Conservation (phyloP, 2,797 vertebrate genomes). For the Telmatherina bonti region DNA sequence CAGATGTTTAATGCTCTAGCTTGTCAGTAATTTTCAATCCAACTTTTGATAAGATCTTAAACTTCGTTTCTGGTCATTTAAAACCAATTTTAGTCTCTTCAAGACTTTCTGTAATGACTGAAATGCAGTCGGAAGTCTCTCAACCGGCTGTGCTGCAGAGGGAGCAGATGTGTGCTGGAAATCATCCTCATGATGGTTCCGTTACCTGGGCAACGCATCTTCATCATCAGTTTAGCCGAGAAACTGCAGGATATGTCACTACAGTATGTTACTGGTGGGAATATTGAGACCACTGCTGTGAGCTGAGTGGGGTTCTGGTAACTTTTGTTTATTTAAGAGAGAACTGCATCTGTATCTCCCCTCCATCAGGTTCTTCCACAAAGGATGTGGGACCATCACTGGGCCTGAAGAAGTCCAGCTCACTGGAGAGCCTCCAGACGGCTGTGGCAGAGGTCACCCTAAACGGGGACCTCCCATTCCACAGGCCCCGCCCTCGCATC, state of each 20-base stretch:
- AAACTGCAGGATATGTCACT: neutral
- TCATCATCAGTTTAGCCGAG: neutral
- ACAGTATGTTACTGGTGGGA: neutral
- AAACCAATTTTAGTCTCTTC: too few species aligned
- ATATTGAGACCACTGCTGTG: neutral
- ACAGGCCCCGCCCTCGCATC: conserved; percentile 93
- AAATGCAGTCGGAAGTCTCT: too few species aligned
- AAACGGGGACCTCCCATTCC: conserved; percentile 94
- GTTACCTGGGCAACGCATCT: neutral
- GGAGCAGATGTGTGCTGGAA: too few species aligned
- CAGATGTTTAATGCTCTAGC: too few species aligned
- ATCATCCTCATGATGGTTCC: conserved; percentile 4
- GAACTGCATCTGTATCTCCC: conserved; percentile 12
- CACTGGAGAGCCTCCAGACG: conserved; percentile 97
- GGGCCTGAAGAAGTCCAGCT: conserved; percentile 98
- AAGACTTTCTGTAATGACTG: too few species aligned
- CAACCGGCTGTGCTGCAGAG: too few species aligned
- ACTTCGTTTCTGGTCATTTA: too few species aligned
- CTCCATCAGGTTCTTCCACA: conserved; percentile 90
- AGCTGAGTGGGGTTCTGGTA: neutral
- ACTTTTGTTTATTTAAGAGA: neutral
- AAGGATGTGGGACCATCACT: conserved; percentile 94
- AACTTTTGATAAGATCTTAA: too few species aligned
- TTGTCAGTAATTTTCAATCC: too few species aligned
- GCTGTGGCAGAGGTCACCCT: conserved; percentile 95